Evolutionary conservation across 2,113 vertebrate genomes (phyloP).

Genomic region (Pholis gunnellus): DNA sequence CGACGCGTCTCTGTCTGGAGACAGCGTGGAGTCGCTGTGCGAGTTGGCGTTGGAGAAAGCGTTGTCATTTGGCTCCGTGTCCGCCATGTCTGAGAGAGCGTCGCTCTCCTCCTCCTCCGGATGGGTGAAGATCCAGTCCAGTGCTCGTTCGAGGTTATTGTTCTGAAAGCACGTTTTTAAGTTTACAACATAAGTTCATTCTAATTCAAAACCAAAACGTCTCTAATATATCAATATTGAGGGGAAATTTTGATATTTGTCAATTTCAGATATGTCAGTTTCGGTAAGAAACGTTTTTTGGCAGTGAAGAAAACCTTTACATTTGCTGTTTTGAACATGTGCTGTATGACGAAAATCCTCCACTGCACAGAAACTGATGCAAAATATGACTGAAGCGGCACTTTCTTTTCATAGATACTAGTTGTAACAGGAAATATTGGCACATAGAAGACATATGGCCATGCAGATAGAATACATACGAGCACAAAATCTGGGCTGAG

Average conservation of each 20-base stretch:
- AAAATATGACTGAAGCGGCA: neutral
- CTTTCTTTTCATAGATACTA: neutral
- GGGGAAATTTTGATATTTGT: neutral
- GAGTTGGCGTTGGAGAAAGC: conserved; percentile 87
- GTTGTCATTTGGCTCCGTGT: conserved; percentile 89
- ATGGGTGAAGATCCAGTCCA: conserved; percentile 98
- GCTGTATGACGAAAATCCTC: neutral
- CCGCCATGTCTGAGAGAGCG: conserved; percentile 82
- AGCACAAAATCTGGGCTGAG: neutral
- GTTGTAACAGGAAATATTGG: neutral
- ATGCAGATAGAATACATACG: neutral
- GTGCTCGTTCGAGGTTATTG: conserved; percentile 93
- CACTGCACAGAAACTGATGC: neutral
- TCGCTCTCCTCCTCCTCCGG: conserved; percentile 90
- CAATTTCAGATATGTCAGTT: neutral
- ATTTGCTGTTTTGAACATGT: neutral
- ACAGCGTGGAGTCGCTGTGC: conserved; percentile 88
- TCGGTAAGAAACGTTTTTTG: neutral
- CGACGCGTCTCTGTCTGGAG: conserved; percentile 86
- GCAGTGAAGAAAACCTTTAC: neutral
- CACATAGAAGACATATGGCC: neutral
- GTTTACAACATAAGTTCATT: neutral
- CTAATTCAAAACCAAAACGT: neutral
- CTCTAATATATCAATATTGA: neutral
- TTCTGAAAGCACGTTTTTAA: conserved; percentile 82